phyloP scores from a whole-genome alignment of 2,888 invertebrate species.

The Protophormia terraenovae region DNA sequence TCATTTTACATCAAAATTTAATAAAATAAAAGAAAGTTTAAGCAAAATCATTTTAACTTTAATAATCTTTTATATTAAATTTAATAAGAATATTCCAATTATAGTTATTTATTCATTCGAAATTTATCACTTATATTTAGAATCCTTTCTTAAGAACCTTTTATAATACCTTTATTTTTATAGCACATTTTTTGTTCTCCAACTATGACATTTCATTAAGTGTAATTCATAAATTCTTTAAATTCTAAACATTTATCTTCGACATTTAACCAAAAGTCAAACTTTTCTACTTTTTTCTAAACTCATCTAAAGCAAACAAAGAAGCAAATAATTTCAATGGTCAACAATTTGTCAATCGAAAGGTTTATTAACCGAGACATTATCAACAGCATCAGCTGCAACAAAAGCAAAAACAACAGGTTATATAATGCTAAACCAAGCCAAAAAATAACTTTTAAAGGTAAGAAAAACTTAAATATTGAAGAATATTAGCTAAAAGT shows the following conservation, averaged over 20 bases:
- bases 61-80: too few relatives aligned
- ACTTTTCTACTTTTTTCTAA: not conserved
- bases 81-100: too few relatives aligned
- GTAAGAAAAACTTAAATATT: not conserved
- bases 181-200: not conserved
- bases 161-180: too few relatives aligned
- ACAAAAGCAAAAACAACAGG: slow-evolving; percentile 40
- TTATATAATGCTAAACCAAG: not conserved
- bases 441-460: not conserved
- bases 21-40: too few relatives aligned
- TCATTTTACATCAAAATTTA: too few relatives aligned
- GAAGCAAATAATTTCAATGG: slow-evolving; percentile 59
- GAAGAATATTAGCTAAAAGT: slow-evolving; percentile 39
- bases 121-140: too few relatives aligned
- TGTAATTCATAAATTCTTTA: slow-evolving; percentile 44
- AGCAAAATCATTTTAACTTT: too few relatives aligned
- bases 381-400: not conserved
- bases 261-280: slow-evolving; percentile 5
- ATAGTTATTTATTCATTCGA: too few relatives aligned
- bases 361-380: slow-evolving; percentile 24
- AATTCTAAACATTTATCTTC: slow-evolving; percentile 13
- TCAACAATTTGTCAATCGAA: slow-evolving; percentile 66
- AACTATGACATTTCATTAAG: not conserved
- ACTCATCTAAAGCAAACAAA: slow-evolving; percentile 10
- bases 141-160: too few relatives aligned